A percentile compares a stretch with the other conserved stretches of the same genome.
Evolutionary conservation across 2,113 vertebrate genomes (phyloP).

Genomic region (Hylia prasina): DNA sequence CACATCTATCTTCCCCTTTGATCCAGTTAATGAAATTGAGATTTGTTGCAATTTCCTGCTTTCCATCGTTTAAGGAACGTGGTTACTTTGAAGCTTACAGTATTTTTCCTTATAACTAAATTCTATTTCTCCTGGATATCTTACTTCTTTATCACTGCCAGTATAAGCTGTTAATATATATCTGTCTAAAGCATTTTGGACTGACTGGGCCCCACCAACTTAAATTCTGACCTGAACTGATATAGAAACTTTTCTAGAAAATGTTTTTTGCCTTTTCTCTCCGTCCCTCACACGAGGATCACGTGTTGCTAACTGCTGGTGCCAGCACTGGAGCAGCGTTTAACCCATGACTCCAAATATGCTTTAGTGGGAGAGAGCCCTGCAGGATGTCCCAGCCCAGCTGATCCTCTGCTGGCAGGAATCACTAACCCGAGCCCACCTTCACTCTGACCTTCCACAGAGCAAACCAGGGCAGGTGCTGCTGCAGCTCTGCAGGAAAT

Average conservation of each 20-base stretch:
- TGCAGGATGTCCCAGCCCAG: no score
- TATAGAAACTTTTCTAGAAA: not conserved
- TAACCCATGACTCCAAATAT: not conserved
- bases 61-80: not conserved
- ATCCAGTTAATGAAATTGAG: not conserved
- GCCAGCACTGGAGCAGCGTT: no score
- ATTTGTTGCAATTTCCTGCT: not conserved
- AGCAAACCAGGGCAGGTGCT: no score
- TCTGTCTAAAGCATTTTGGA: not conserved
- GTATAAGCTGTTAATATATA: not conserved
- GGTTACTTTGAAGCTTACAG: not conserved
- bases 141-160: not conserved
- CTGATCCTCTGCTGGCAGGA: no score
- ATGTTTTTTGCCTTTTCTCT: not conserved
- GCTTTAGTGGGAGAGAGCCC: not conserved
- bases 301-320: not conserved
- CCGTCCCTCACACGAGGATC: not conserved
- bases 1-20: slow-evolving; percentile 7
- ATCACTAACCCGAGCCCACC: no score
- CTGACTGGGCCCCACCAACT: not conserved
- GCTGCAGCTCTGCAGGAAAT: no score
- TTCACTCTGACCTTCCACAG: no score
- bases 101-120: not conserved
- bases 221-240: not conserved
- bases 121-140: not conserved